Evolutionary conservation across 2,888 invertebrate species (phyloP), one percentile per base, ranked within the genome.

Genomic region (Pterostichus niger): DNA sequence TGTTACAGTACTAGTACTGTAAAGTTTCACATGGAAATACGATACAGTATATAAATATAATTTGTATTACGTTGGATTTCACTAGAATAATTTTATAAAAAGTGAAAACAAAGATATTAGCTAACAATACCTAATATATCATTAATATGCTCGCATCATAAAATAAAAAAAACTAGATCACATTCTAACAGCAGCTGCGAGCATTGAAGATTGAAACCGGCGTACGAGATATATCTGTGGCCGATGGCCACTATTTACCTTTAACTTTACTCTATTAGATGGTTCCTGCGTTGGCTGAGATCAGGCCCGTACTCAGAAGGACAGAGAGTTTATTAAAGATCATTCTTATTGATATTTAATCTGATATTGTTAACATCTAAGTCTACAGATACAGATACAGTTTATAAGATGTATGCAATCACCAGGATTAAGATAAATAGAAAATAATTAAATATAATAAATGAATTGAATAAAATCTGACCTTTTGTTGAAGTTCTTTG

Each of bases 101-200:
- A 54, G 54, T 54, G 54, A 54, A 54, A 54, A 54, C 54, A 54
- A 54, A 54, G 54, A 13, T 7, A 15, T 54, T 54, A 54, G 54
- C 54, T 54, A 54, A 54, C 54, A 54, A 54, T 54, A n/a, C 54
- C 54, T 54, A 54, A 54, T 54, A 54, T 54, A 54, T 54, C 54
- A 7, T 54, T 54, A 15, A 54, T 15, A 54, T 40, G 40, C 54
- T 9, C 15, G 13, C 17, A 54, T 13, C 40, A 5, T 17, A 54
- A 15, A 54, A 54, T 54, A 54, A 54, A 54, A 54, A 54, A 54
- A 54, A 6, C 54, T 54, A 54, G 54, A 54, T 54, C 54, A 54
- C 54, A 54, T 54, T 54, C 17, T 54, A 54, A 24, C 13, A 15
- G 54, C 54, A 17, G 54, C 15, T 54, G 54, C 54, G 15, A 17